Conservation (phyloP, 2,888 invertebrate species). For the Ecliptopera silaceata region DNA sequence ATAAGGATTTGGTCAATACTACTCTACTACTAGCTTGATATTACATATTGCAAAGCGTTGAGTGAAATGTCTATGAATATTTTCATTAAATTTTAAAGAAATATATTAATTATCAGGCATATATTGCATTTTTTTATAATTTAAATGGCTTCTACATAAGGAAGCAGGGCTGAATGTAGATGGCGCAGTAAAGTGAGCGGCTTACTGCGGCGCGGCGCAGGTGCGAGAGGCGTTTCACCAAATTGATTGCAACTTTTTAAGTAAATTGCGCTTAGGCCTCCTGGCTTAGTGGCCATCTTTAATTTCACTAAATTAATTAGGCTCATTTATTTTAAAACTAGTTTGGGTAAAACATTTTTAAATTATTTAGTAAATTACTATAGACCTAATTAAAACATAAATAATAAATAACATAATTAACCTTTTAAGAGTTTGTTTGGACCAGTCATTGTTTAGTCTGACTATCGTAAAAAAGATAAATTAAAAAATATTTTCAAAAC, state of each 20-base stretch:
- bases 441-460: no score
- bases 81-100: no score
- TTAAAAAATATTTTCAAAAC: background rate
- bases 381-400: no score
- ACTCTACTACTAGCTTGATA: background rate
- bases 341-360: background rate
- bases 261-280: conserved; percentile 28
- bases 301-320: conserved; percentile 20
- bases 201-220: conserved; percentile 26
- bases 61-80: no score
- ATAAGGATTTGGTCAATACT: background rate
- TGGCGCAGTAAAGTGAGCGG: conserved; percentile 4
- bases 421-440: no score
- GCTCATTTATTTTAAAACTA: conserved; percentile 13
- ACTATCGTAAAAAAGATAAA: background rate
- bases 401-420: no score
- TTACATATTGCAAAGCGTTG: no score
- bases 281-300: conserved; percentile 11
- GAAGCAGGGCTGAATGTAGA: background rate
- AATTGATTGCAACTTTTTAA: conserved; percentile 35
- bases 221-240: conserved; percentile 29
- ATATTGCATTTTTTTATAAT: no score
- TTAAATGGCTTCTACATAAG: background rate
- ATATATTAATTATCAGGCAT: no score
- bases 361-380: background rate